These are phyloP conservation scores for Drosophila mauritiana DNA, from an alignment of 1,140 invertebrate species.

Conservation along the genomic window DNA sequence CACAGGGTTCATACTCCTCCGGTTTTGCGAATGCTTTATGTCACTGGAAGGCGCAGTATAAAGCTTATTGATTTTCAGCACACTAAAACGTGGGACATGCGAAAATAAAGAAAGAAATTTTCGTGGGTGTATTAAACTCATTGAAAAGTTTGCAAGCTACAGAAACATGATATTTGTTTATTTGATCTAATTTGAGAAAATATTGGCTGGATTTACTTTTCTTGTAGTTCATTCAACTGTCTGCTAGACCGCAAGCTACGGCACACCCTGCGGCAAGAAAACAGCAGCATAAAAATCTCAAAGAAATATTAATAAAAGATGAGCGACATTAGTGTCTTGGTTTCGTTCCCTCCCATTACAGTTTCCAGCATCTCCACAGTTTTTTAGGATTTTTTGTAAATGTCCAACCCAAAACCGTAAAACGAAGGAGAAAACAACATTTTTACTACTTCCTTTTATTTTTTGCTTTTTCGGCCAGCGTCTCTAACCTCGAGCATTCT, in stretches of 20 bases:
- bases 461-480: constrained; percentile 11
- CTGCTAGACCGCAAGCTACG: constrained; percentile 26
- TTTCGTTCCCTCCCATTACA: constrained; percentile 49
- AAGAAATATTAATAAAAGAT: constrained; percentile 83
- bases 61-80: constrained; percentile 31
- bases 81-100: background rate
- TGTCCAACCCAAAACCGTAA: constrained; percentile 76
- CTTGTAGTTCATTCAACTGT: constrained; percentile 47
- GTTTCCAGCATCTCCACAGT: constrained; percentile 5
- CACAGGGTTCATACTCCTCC: constrained; percentile 39
- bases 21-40: constrained; percentile 43
- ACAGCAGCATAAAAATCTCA: constrained; percentile 69
- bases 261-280: constrained; percentile 45
- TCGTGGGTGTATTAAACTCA: constrained; percentile 10
- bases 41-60: background rate
- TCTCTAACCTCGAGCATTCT: constrained; percentile 72
- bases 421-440: constrained; percentile 63
- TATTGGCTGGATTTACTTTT: too few relatives aligned
- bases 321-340: constrained; percentile 78
- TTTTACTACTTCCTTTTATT: constrained; percentile 75
- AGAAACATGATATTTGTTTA: constrained; percentile 12
- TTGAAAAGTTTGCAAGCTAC: constrained; percentile 4
- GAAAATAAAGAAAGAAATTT: background rate
- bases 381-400: constrained; percentile 48
- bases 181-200: constrained; percentile 3